These are phyloP conservation scores for Amblyjoppa proteus DNA, from an alignment of 2,888 invertebrate genomes.

Conservation along the genomic window DNA sequence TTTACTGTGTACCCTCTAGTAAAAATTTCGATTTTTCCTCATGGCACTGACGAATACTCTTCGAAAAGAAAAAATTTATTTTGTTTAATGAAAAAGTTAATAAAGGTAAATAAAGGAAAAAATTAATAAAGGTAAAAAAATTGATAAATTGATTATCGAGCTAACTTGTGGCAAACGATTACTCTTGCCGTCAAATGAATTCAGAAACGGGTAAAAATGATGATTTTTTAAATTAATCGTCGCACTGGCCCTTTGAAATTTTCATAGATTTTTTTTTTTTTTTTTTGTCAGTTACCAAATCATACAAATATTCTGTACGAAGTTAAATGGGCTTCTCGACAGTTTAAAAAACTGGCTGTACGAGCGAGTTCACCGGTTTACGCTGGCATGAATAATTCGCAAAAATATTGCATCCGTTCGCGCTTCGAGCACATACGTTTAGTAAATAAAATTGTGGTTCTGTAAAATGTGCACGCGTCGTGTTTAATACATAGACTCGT, in stretches of 20 bases:
- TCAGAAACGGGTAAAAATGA: background rate
- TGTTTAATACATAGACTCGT: background rate
- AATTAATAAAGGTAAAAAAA: background rate
- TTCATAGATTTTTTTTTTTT: background rate
- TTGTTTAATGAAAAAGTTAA: background rate
- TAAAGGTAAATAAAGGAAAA: background rate
- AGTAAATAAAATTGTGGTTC: background rate
- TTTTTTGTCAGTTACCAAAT: background rate
- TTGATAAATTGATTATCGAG: too few species aligned
- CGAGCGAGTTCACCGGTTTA: background rate
- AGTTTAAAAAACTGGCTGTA: background rate
- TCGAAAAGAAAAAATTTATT: background rate
- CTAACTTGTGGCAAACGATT: background rate
- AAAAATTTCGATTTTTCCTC: background rate
- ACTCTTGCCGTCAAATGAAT: background rate
- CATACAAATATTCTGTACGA: background rate
- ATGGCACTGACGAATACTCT: background rate
- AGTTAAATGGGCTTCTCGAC: background rate
- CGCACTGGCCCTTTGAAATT: background rate
- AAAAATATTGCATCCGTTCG: constrained; percentile 5
- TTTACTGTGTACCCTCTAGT: too few species aligned
- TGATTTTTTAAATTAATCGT: background rate
- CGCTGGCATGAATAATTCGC: constrained; percentile 10
- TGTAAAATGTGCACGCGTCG: background rate
- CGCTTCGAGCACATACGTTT: background rate